Conservation (phyloP, 2,113 vertebrate species). For the Diadophis punctatus region DNA sequence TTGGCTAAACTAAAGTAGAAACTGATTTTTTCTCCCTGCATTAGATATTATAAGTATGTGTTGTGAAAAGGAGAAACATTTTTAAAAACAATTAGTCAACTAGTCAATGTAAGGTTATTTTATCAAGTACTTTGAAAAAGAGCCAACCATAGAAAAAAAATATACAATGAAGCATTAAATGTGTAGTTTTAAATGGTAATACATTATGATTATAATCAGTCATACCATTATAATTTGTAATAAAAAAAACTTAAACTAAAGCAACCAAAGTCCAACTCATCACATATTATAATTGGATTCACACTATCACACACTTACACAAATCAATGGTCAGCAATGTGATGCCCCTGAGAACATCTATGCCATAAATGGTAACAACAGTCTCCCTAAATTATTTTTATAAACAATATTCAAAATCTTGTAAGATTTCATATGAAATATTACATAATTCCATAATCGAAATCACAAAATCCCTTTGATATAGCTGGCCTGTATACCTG, state of each 20-base stretch:
- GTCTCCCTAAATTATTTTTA: neutral
- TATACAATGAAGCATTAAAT: neutral
- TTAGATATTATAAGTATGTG: slow-evolving; percentile 10
- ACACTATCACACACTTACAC: neutral
- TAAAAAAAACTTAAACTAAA: neutral
- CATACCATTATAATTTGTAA: neutral
- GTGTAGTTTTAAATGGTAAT: neutral
- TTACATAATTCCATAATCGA: neutral
- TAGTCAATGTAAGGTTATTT: neutral
- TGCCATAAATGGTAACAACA: neutral
- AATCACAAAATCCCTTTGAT: neutral
- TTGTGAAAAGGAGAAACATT: slow-evolving; percentile 35
- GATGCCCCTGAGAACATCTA: neutral
- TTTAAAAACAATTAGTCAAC: neutral
- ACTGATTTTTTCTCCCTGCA: neutral
- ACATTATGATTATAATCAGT: neutral
- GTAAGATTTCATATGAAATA: neutral
- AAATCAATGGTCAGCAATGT: neutral
- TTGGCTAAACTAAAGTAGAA: slow-evolving; percentile 9
- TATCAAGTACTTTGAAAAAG: neutral
- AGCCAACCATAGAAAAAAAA: neutral
- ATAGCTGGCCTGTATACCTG: neutral
- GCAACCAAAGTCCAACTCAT: neutral
- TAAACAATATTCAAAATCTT: neutral
- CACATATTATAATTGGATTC: neutral